Evolutionary conservation across 1,140 invertebrate species (phyloP).

Genomic region (Octopus bimaculoides): DNA sequence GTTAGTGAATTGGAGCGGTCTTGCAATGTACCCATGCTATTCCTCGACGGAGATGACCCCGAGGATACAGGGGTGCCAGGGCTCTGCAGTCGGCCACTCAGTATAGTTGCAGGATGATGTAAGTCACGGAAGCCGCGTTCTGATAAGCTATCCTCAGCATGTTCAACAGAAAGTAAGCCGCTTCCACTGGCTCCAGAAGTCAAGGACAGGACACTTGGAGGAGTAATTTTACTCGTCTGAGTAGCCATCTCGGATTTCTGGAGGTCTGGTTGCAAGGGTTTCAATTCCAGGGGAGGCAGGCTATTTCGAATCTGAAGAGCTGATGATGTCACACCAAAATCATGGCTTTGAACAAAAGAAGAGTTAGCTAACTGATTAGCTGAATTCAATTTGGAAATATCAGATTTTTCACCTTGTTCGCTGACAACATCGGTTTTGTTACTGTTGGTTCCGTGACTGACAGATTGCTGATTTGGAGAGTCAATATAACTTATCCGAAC

Average conservation of each 20-base stretch:
- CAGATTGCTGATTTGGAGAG: not conserved
- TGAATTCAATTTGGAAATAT: conserved; percentile 3
- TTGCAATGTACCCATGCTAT: conserved; percentile 9
- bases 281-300: conserved; percentile 2
- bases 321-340: not conserved
- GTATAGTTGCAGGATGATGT: not conserved
- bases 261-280: not conserved
- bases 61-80: conserved; percentile 19
- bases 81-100: conserved; percentile 3
- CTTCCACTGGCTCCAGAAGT: not conserved
- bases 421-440: not conserved
- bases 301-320: not conserved
- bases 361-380: conserved; percentile 3
- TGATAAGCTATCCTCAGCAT: conserved; percentile 10
- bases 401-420: not conserved
- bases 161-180: not conserved
- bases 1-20: conserved; percentile 24
- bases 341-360: conserved; percentile 6
- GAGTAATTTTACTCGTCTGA: not conserved
- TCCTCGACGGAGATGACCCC: conserved; percentile 8
- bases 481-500: conserved; percentile 7
- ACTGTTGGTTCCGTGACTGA: not conserved
- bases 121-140: not conserved
- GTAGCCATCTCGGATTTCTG: not conserved
- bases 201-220: not conserved